phyloP scores from a whole-genome alignment of 2,113 vertebrate genomes.

The Coracopsis vasa region DNA sequence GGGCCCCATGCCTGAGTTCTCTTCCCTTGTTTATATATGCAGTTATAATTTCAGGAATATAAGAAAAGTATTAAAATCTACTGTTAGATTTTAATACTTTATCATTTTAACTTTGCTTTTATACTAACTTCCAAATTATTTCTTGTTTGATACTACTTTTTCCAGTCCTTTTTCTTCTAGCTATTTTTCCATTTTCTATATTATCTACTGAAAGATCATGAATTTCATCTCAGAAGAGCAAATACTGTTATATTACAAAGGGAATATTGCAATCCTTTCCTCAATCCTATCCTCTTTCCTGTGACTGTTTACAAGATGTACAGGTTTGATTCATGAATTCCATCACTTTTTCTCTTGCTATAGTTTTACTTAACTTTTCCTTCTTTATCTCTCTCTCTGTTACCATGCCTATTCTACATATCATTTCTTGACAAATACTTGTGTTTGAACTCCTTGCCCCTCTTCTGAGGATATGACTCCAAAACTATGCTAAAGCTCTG shows the following conservation, averaged over 20 bases:
- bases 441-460: rapidly evolving
- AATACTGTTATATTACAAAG: neutral
- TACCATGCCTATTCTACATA: neutral
- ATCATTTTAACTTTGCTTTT: neutral
- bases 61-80: neutral
- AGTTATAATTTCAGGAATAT: neutral
- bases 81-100: neutral
- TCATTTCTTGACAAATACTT: neutral
- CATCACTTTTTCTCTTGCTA: neutral
- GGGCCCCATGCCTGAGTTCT: neutral
- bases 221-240: neutral
- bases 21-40: neutral
- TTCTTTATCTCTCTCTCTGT: neutral
- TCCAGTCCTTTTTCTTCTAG: neutral
- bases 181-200: neutral
- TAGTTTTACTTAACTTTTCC: neutral
- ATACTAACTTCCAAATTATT: neutral
- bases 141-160: neutral
- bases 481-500: neutral
- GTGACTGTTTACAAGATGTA: neutral
- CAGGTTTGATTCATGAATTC: neutral
- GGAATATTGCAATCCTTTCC: neutral
- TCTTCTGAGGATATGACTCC: neutral
- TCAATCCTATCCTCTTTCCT: neutral
- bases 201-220: neutral